Evolutionary conservation across 2,888 invertebrate species (phyloP), one percentile per base, ranked within the genome.

Genomic region (Iphiclides podalirius): DNA sequence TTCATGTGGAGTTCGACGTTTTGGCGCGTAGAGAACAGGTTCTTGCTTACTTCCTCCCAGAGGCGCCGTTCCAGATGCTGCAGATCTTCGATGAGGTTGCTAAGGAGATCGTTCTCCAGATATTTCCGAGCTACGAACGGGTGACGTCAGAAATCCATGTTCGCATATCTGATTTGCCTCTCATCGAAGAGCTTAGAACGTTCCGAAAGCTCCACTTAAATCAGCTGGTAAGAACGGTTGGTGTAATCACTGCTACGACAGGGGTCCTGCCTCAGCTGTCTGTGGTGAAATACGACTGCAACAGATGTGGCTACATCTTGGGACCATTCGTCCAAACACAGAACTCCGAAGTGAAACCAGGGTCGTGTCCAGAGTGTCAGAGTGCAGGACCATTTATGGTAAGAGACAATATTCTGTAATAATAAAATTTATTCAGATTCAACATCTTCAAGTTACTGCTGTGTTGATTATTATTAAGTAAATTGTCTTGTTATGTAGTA

Each of bases 291-390:
- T 99, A 97, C 72, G 98, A 99, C 80, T 99, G 99, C 89, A 94
- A 94, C 59, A 94, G 98, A 66, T 99, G 99, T 77, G 96, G 96
- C 4, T 98, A 95, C 72, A 91, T 99, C 15, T 85, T 99, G 59
- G 99, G 99, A 0, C 99, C 99, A 0, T 99, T 98, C 74, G 94
- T 96, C 11, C 99, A 99, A 85, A 93, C 94, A 0, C 98, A 98
- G 79, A 94, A 95, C 67, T 89, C 95, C 2, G 99, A 99, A 88
- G 95, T 98, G 0, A 96, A 95, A 68, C 99, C 99, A 0, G 97
- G 97, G 0, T 95, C 96, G 0, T 99, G 99, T 88, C 99, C 99
- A 0, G 98, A 99, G 72, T 99, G 99, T 91, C 99, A 99, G 76
- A 97, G 97, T 66, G 89, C 90, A 48, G 99, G 99, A 1, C 99